Evolutionary conservation across 2,113 vertebrate genomes (phyloP).

Genomic region (Elaphurus davidianus): DNA sequence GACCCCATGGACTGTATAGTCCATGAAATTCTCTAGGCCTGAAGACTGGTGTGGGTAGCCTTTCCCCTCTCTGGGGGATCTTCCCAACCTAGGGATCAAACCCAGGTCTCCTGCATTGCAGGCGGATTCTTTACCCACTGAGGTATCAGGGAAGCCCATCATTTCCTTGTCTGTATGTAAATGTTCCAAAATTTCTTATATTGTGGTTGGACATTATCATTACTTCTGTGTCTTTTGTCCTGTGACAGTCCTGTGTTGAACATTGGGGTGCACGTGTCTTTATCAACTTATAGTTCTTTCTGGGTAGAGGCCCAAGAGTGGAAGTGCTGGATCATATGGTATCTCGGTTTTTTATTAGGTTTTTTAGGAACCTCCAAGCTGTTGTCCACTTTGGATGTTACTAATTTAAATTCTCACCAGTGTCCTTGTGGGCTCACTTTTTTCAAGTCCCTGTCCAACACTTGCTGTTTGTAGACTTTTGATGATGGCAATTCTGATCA

Average conservation of each 20-base stretch:
- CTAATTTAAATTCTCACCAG: neutral
- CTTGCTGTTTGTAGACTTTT: neutral
- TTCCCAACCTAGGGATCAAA: neutral
- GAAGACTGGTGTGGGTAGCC: neutral
- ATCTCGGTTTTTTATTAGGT: neutral
- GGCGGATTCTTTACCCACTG: neutral
- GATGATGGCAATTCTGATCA: neutral
- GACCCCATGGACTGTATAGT: neutral
- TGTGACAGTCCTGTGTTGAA: neutral
- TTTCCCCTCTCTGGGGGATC: neutral
- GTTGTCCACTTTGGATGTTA: neutral
- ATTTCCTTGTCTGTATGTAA: neutral
- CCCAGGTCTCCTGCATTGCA: neutral
- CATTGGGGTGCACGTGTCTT: neutral
- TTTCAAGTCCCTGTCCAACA: neutral
- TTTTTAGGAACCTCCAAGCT: neutral
- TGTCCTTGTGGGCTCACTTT: neutral
- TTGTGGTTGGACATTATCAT: neutral
- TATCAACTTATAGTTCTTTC: neutral
- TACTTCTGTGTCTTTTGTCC: neutral
- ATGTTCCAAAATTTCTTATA: neutral
- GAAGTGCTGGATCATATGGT: neutral
- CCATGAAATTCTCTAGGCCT: neutral
- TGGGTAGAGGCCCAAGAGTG: neutral
- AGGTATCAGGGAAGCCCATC: neutral